Evolutionary conservation across 2,888 invertebrate species (phyloP), one percentile per base, ranked within the genome.

Genomic region (Mythimna albipuncta): DNA sequence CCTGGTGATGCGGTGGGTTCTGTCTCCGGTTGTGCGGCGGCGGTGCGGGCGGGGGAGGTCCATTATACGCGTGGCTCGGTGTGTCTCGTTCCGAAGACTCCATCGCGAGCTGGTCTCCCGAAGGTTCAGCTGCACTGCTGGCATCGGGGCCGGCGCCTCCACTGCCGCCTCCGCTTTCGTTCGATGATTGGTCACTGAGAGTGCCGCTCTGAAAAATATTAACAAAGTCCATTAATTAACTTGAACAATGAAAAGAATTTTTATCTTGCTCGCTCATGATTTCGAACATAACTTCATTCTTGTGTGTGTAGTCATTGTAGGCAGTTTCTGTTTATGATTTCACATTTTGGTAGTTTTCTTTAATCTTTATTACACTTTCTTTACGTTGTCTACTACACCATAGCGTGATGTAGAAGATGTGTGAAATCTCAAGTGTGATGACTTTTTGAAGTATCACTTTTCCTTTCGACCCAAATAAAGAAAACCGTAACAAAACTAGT

Each of bases 11-110:
- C 57, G 97, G 97, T 77, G 97, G 98, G 73, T 97, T 97, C 64
- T 98, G 98, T 38, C 98, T 97, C 86, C 98, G 97, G 86, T 98
- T 98, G 83, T 98, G 98, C 0, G 97, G 97, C 2, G 97, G 97
- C 67, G 97, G 97, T 2, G 96, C 97, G 0, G 96, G 97, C 0
- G 96, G 96, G 3, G 97, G 97, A 76, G 91, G 97, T 84, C 92
- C 97, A 83, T 93, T 96, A 92, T 96, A 95, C 88, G 94, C 95
- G 89, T 94, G 97, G 90, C 93, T 96, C 2, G 94, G 95, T 0
- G 94, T 92, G 85, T 97, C 97, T 84, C 98, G 97, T 79, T 98
- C 98, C 21, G 97, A 95, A 11, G 98, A 97, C 90, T 98, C 98
- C 90, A 98, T 96, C 3, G 98, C 98, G 76, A 98, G 95, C 91